These are phyloP conservation scores for Merops nubicus DNA, from an alignment of 2,113 vertebrate genomes.

Conservation along the genomic window DNA sequence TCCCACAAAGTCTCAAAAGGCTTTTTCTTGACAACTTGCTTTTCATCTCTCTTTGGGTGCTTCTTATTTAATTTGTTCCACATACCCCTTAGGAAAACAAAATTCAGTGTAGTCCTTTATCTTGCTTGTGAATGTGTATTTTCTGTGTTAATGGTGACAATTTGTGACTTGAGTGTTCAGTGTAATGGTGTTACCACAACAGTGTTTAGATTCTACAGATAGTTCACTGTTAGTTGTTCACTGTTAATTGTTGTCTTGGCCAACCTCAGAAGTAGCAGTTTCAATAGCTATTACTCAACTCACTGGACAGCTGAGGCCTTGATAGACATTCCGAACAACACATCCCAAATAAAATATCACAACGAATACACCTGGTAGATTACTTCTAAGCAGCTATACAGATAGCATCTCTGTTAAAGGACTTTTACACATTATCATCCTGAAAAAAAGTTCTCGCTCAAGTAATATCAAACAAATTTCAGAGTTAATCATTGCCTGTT, in stretches of 20 bases:
- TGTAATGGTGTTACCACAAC: neutral
- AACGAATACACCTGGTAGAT: neutral
- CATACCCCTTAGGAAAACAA: neutral
- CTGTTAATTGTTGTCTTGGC: neutral
- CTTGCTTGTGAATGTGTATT: neutral
- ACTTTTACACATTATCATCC: neutral
- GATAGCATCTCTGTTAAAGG: neutral
- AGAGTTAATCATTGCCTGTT: neutral
- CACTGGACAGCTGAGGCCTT: neutral
- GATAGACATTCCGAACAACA: neutral
- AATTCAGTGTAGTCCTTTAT: neutral
- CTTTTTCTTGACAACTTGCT: neutral
- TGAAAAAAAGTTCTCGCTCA: neutral
- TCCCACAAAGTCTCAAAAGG: neutral
- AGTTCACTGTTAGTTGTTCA: neutral
- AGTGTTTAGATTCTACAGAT: neutral
- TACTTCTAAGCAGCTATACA: neutral
- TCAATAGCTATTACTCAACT: neutral
- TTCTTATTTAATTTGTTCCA: neutral
- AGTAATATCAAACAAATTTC: neutral
- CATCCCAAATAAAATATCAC: neutral
- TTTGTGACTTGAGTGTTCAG: neutral
- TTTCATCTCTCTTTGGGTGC: neutral
- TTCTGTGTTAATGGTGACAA: neutral
- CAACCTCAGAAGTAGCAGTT: neutral